phyloP scores from a whole-genome alignment of 2,888 invertebrate species.

The Stegophylla sp. region DNA sequence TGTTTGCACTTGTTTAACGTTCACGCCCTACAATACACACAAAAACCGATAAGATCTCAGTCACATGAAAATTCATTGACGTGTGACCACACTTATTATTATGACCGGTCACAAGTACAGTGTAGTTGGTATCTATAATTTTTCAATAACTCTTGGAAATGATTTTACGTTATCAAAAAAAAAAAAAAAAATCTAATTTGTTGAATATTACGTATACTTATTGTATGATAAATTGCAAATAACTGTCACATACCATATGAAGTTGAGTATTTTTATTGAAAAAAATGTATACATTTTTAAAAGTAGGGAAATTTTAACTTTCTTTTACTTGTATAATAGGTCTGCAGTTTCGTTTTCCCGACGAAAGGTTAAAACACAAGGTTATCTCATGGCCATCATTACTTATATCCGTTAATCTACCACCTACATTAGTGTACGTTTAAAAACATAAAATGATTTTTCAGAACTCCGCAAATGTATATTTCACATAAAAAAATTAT shows the following conservation, averaged over 20 bases:
- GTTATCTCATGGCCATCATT: constrained; percentile 23
- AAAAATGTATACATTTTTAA: background rate
- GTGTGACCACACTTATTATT: background rate
- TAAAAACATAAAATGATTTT: background rate
- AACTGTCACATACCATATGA: background rate
- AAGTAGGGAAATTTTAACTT: background rate
- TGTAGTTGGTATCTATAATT: too few species aligned
- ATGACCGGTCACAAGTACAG: background rate
- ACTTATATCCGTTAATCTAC: constrained; percentile 12
- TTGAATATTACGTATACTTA: background rate
- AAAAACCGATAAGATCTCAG: background rate
- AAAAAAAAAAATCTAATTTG: background rate
- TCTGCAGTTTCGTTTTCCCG: background rate
- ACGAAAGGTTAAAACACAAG: constrained; percentile 21
- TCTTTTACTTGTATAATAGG: background rate
- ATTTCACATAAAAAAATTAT: background rate
- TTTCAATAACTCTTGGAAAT: background rate
- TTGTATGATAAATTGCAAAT: background rate
- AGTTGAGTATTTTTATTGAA: background rate
- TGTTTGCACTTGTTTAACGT: too few species aligned
- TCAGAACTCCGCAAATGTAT: background rate
- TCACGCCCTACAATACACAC: too few species aligned
- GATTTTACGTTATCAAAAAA: background rate
- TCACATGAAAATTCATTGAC: background rate
- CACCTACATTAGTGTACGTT: too few species aligned